Evolutionary conservation across 2,888 invertebrate genomes (phyloP), one percentile per base, ranked within the genome.

Genomic region (Dinocampus coccinellae): DNA sequence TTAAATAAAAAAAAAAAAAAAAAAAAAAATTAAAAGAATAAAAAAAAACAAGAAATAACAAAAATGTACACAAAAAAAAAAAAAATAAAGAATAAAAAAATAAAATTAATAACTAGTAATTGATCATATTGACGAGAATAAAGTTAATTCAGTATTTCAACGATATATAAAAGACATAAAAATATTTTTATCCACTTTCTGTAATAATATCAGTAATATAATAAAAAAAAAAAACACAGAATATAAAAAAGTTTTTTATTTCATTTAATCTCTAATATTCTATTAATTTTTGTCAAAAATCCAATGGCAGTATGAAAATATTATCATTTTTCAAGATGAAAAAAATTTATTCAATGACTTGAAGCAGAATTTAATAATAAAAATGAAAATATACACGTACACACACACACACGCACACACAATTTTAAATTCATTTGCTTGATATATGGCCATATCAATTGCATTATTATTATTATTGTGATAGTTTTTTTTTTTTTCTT

Each of bases 361-460:
- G 0, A 7, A 47, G 47, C 16, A 47, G 9, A 47, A 47, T 62
- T 36, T 36, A 3, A 22, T 62, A 33, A 73, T 64, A 42, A 42
- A 66, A 63, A 58, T 22, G 36, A 52, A 63, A 47, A 63, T 42
- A 55, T 62, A 22, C 63, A 53, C 55, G 22, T 60, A 68, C 61
- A 64, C 55, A 62, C 58, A n/a, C 39, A 39, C n/a, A n/a, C n/a
- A n/a, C n/a, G n/a, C n/a, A n/a, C n/a, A 47, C 20, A 20, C 1
- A 47, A 16, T 16, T 6, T 47, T 7, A 16, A 3, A 16, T 47
- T 47, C 1, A 55, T 13, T 29, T 6, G n/a, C 26, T 22, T 10
- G 6, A 42, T 22, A 62, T n/a, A 34, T 33, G 26, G 7, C 16
- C 7, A 16, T 16, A 4, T 16, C 47, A 47, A 47, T 47, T 7